Conservation (phyloP, 2,113 vertebrate species). For the Dendrocopos noguchii region DNA sequence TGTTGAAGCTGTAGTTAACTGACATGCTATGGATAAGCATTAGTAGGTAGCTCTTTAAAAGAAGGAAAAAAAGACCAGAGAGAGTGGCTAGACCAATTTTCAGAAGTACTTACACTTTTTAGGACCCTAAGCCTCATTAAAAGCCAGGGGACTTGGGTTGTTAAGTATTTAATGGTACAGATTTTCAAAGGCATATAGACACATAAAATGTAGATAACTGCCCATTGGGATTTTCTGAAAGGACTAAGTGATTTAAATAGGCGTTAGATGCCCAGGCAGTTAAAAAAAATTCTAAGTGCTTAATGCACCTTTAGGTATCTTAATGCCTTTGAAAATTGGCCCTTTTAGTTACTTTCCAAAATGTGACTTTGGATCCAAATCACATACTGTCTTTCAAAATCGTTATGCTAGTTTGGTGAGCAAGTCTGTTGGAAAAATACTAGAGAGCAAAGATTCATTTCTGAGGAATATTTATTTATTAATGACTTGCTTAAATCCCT, state of each 20-base stretch:
- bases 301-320: slow-evolving; percentile 52
- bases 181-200: slow-evolving; percentile 51
- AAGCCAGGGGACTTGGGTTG: slow-evolving; percentile 14
- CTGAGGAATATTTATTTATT: not conserved
- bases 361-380: not conserved
- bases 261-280: slow-evolving; percentile 23
- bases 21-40: not conserved
- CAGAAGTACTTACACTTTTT: slow-evolving; percentile 31
- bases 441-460: not conserved
- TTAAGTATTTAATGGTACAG: slow-evolving; percentile 60
- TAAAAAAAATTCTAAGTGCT: slow-evolving; percentile 45
- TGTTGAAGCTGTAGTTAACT: not conserved
- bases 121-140: slow-evolving; percentile 37
- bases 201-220: slow-evolving; percentile 50
- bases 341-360: slow-evolving; percentile 23
- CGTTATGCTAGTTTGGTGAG: not conserved
- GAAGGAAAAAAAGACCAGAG: not conserved
- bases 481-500: not conserved
- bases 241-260: slow-evolving; percentile 61
- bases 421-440: not conserved
- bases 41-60: not conserved
- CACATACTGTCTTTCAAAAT: not conserved
- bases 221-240: slow-evolving; percentile 36
- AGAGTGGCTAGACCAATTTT: slow-evolving; percentile 41
- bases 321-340: slow-evolving; percentile 54